These are phyloP conservation scores for Aricia artaxerxes DNA, from an alignment of 2,888 invertebrate species.

Conservation along the genomic window DNA sequence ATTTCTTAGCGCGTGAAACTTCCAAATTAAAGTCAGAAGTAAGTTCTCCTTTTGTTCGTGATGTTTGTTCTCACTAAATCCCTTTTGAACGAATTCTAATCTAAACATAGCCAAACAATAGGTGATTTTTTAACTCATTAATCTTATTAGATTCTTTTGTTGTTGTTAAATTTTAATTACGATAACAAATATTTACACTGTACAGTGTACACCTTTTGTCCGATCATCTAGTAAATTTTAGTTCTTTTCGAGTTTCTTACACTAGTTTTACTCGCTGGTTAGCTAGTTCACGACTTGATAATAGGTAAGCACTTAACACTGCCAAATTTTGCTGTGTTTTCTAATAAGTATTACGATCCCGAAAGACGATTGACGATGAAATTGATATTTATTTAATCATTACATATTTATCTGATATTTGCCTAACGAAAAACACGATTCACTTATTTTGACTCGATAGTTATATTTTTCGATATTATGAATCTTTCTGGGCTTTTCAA, in stretches of 20 bases:
- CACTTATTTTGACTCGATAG: too few species aligned
- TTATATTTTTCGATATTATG: too few species aligned
- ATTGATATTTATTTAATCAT: too few species aligned
- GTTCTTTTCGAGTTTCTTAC: not conserved
- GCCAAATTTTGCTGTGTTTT: too few species aligned
- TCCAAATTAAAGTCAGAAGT: constrained; percentile 51
- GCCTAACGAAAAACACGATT: too few species aligned
- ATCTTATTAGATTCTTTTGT: not conserved
- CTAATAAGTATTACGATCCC: too few species aligned
- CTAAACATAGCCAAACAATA: not conserved
- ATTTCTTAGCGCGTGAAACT: constrained; percentile 46
- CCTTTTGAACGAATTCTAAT: constrained; percentile 23
- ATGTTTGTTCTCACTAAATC: constrained; percentile 36
- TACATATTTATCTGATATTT: too few species aligned
- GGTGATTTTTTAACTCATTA: not conserved
- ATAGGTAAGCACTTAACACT: too few species aligned
- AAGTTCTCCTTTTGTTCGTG: constrained; percentile 38
- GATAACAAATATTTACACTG: not conserved
- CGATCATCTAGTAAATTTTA: not conserved
- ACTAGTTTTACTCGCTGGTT: not conserved
- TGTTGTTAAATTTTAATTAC: not conserved
- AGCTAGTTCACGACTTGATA: not conserved
- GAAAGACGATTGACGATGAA: too few species aligned
- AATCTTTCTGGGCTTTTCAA: too few species aligned
- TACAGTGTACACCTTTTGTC: not conserved